Percentiles rank a stretch among this genome's conserved stretches.
Evolutionary conservation across 1,140 invertebrate genomes (phyloP).

Genomic region (Macrobrachium rosenbergii): DNA sequence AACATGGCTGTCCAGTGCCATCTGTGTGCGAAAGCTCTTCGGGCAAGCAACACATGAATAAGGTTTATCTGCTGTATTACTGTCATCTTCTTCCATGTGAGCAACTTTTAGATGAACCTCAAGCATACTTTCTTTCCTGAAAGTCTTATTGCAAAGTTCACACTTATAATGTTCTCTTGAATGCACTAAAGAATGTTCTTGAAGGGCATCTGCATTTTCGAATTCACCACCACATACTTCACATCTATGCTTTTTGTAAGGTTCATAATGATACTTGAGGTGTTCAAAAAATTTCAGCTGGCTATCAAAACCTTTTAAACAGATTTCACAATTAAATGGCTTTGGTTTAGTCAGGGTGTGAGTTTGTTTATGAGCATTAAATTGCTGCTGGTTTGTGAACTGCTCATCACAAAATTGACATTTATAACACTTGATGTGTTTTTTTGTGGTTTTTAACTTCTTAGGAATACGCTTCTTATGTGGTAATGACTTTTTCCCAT

Average conservation of each 20-base stretch:
- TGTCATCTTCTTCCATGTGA: conserved; percentile 66
- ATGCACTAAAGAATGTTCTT: conserved; percentile 59
- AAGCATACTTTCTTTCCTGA: conserved; percentile 77
- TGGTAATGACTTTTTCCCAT: conserved; percentile 71
- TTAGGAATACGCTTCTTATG: conserved; percentile 79
- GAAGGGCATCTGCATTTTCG: conserved; percentile 54
- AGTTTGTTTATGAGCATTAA: conserved; percentile 67
- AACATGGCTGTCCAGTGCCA: conserved; percentile 48
- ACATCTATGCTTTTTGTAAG: conserved; percentile 59
- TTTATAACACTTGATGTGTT: conserved; percentile 69
- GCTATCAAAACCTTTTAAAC: conserved; percentile 76
- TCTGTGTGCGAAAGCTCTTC: conserved; percentile 54
- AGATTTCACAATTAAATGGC: conserved; percentile 76
- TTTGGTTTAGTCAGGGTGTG: conserved; percentile 62
- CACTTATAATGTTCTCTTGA: conserved; percentile 70
- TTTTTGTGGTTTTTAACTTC: conserved; percentile 74
- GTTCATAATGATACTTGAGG: conserved; percentile 83
- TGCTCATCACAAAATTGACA: conserved; percentile 70
- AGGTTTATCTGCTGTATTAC: conserved; percentile 28
- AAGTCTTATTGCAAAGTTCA: conserved; percentile 77
- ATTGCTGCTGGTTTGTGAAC: conserved; percentile 68
- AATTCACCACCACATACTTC: conserved; percentile 63
- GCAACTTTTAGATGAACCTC: conserved; percentile 74
- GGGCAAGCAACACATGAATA: conserved; percentile 50
- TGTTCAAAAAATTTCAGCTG: conserved; percentile 86